These are phyloP conservation scores for Apaloderma vittatum DNA, from an alignment of 2,113 vertebrate species.

Conservation along the genomic window DNA sequence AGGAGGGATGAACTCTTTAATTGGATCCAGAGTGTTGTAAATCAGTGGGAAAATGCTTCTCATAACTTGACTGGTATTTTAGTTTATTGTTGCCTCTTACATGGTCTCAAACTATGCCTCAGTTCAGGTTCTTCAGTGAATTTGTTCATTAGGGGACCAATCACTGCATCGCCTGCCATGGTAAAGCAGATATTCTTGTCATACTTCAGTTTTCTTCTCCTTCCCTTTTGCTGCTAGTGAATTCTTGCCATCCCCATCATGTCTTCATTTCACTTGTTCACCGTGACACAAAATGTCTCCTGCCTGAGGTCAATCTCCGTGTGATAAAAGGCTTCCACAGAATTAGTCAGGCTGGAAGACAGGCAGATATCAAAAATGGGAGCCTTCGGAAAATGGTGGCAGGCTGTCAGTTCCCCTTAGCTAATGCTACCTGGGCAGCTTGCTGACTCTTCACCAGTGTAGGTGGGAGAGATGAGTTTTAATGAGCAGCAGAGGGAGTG, in stretches of 20 bases:
- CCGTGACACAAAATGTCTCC: slow-evolving; percentile 52
- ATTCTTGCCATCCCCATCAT: background rate
- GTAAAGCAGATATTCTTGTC: slow-evolving; percentile 5
- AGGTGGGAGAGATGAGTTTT: slow-evolving; percentile 41
- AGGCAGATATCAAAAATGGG: slow-evolving; percentile 25
- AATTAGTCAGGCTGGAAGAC: slow-evolving; percentile 56
- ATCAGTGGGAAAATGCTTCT: slow-evolving; percentile 9
- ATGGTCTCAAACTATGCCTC: background rate
- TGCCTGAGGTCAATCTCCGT: slow-evolving; percentile 49
- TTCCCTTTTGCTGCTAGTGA: slow-evolving; percentile 14
- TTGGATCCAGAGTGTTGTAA: background rate
- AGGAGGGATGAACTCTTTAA: background rate
- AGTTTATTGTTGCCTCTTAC: slow-evolving; percentile 31
- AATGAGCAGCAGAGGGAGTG: slow-evolving; percentile 58
- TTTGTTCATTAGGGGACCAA: slow-evolving; percentile 7
- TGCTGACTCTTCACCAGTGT: slow-evolving; percentile 38
- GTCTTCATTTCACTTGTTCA: slow-evolving; percentile 38
- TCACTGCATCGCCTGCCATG: background rate
- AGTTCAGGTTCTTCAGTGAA: background rate
- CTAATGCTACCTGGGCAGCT: slow-evolving; percentile 16
- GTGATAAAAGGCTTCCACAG: slow-evolving; percentile 45
- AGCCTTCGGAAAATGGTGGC: slow-evolving; percentile 25
- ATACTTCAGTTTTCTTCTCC: slow-evolving; percentile 19
- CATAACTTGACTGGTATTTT: background rate
- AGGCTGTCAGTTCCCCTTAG: slow-evolving; percentile 61